Percentiles rank a stretch among this genome's conserved stretches.
Conservation (phyloP, 2,888 invertebrate genomes). For the Pristionchus mayeri region DNA sequence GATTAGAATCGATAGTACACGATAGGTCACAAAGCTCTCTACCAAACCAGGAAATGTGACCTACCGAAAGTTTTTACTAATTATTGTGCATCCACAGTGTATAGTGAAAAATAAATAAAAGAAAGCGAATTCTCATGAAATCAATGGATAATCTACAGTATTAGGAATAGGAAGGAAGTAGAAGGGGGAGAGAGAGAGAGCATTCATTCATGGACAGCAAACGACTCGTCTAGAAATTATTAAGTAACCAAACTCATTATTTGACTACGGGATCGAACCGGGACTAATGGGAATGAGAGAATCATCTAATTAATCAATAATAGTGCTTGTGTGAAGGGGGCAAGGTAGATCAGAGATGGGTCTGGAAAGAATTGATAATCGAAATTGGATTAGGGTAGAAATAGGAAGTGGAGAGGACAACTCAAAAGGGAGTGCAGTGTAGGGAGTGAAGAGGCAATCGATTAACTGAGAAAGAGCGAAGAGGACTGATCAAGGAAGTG, state of each 20-base stretch:
- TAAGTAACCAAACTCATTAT: conserved; percentile 20
- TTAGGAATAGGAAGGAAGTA: background rate
- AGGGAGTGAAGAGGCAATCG: conserved; percentile 22
- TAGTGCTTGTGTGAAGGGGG: conserved; percentile 25
- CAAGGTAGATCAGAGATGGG: conserved; percentile 42
- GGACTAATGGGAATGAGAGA: background rate
- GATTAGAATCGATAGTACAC: background rate
- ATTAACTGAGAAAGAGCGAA: background rate
- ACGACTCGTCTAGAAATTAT: conserved; percentile 10
- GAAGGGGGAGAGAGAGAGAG: background rate
- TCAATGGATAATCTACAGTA: conserved; percentile 18
- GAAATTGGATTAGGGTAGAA: background rate
- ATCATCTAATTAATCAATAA: conserved; percentile 15
- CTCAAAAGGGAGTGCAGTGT: conserved; percentile 14
- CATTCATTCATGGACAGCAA: conserved; percentile 18
- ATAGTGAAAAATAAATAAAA: conserved; percentile 7
- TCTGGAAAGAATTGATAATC: conserved; percentile 34
- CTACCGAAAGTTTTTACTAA: conserved; percentile 7
- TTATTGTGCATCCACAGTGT: conserved; percentile 33
- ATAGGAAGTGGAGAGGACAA: conserved; percentile 25
- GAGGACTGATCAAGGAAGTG: background rate
- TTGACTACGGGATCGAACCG: conserved; percentile 7
- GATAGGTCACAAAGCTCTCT: background rate
- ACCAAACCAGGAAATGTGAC: background rate
- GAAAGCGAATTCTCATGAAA: conserved; percentile 28